Percentiles rank a stretch among this genome's conserved stretches.
phyloP scores from a whole-genome alignment of 2,113 vertebrate species.

The Scopus umbretta region DNA sequence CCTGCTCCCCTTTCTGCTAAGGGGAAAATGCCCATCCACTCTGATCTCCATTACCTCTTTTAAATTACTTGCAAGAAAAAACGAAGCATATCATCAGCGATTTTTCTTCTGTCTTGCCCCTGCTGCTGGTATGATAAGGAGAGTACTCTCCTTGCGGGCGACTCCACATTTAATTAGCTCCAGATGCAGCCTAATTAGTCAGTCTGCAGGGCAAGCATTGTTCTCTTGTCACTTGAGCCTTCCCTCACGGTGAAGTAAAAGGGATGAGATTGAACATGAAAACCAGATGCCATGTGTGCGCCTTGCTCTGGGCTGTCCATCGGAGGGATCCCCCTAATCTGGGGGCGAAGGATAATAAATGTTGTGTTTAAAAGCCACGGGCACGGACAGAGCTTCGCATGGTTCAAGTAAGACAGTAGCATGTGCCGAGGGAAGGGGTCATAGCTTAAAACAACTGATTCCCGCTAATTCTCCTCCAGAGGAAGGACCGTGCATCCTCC shows the following conservation, averaged over 20 bases:
- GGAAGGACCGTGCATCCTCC: background rate
- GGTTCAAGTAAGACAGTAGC: conserved; percentile 69
- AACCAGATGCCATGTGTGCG: conserved; percentile 11
- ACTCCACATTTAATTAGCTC: conserved; percentile 87
- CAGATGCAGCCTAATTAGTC: conserved; percentile 91
- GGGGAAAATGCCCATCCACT: background rate
- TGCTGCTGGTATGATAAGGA: conserved; percentile 71
- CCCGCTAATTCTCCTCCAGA: background rate
- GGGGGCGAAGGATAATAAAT: conserved; percentile 49
- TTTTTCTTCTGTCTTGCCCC: conserved; percentile 69
- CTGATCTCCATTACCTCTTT: background rate
- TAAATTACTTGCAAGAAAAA: background rate
- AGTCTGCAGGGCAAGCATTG: conserved; percentile 59
- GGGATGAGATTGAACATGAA: conserved; percentile 54
- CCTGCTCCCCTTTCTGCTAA: background rate
- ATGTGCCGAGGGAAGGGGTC: conserved; percentile 69
- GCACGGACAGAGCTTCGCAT: conserved; percentile 46
- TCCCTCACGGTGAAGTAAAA: conserved; percentile 42
- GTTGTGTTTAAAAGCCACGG: conserved; percentile 63
- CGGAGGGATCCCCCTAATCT: conserved; percentile 35
- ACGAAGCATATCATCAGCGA: conserved; percentile 13
- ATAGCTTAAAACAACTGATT: conserved; percentile 38
- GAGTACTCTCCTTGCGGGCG: conserved; percentile 66
- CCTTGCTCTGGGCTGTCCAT: background rate
- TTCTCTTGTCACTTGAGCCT: conserved; percentile 67